Conservation (phyloP, 2,888 invertebrate species). For the Ommatoiulus sabulosus region DNA sequence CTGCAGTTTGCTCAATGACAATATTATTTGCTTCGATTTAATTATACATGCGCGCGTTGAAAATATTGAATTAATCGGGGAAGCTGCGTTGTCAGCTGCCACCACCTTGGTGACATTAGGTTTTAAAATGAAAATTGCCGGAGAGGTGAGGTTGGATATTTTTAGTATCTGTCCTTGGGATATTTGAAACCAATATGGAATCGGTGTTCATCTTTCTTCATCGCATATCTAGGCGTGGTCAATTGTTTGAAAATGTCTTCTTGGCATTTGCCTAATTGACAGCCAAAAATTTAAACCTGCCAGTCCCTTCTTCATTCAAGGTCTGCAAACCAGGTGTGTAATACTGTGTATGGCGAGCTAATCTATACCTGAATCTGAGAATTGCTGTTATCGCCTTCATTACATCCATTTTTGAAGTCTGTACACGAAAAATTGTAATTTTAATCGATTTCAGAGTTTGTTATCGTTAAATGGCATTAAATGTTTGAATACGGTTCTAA, state of each 20-base stretch:
- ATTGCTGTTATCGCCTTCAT: not conserved
- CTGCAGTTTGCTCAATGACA: not conserved
- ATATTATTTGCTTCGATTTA: not conserved
- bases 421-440: not conserved
- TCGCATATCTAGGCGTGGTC: not conserved
- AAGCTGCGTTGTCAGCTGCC: not conserved
- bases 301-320: not conserved
- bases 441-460: too few relatives aligned
- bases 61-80: not conserved
- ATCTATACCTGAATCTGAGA: not conserved
- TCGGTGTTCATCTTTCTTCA: not conserved
- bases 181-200: constrained; percentile 3
- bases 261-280: not conserved
- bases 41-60: not conserved
- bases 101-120: not conserved
- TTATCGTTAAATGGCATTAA: too few relatives aligned
- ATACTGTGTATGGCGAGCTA: not conserved
- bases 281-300: not conserved
- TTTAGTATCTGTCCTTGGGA: constrained; percentile 24
- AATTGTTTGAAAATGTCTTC: not conserved
- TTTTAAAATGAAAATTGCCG: not conserved
- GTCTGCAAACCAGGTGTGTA: not conserved
- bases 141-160: constrained; percentile 14
- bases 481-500: too few relatives aligned
- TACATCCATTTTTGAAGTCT: not conserved